These are phyloP conservation scores for Pantherophis vulpinus DNA, from an alignment of 2,797 vertebrate genomes.

Conservation along the genomic window DNA sequence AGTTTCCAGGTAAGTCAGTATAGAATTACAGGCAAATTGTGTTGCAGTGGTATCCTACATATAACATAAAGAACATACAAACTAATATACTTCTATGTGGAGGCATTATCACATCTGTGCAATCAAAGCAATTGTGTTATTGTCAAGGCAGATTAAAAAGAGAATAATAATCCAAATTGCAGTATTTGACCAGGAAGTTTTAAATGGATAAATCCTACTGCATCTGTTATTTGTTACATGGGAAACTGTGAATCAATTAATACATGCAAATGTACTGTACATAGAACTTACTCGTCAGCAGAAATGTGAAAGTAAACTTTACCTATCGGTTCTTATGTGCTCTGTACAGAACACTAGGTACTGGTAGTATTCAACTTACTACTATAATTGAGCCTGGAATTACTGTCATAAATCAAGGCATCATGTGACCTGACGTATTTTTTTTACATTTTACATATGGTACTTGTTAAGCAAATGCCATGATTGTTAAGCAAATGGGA, in stretches of 20 bases:
- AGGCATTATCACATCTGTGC: background rate
- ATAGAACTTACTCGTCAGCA: background rate
- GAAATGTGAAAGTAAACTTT: background rate
- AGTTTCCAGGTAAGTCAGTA: background rate
- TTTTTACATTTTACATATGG: too few species aligned
- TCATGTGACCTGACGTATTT: too few species aligned
- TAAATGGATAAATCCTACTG: background rate
- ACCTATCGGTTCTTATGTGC: background rate
- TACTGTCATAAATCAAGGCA: too few species aligned
- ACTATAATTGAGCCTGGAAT: too few species aligned
- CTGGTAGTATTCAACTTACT: too few species aligned
- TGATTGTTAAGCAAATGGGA: too few species aligned
- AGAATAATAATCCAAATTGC: background rate
- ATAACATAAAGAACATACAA: background rate
- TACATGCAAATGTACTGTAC: too few species aligned
- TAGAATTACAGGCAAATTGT: background rate
- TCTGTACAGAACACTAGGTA: background rate
- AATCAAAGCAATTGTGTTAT: background rate
- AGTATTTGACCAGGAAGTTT: background rate
- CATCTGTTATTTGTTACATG: background rate
- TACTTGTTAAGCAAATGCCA: too few species aligned
- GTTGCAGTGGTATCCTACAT: background rate
- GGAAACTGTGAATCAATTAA: background rate
- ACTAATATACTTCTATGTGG: background rate
- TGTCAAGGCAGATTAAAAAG: background rate